Base-by-base conservation (phyloP, 1,140 invertebrate species). In the Cydia pomonella region DNA sequence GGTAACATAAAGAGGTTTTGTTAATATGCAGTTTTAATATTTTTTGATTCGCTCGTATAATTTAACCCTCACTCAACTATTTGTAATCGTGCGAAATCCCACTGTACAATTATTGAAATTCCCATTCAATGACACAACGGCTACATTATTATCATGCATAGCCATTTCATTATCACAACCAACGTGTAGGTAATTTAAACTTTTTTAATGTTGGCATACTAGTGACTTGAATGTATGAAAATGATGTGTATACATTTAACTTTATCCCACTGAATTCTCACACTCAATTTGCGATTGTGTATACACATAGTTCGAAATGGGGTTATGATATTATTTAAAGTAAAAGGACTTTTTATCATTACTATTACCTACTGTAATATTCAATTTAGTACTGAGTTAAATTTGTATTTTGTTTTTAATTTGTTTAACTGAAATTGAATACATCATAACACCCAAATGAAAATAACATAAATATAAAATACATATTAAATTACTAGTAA, bases 381-480 rank as follows among this genome's bases (percentile, higher is more conserved):
- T 92, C 90, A 93, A 93, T 91, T 92, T 91, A 91, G 92, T 92
- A 93, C 89, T 88, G 91, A 93, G 91, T 93, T 90, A 92, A 91
- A 92, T 91, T 91, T 92, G 90, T 93, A 92, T 90, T 38, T 93
- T 89, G 87, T 92, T 92, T 92, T 92, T 87, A 91, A 83, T 91
- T 91, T 91, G 88, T 91, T 92, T 92, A 92, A 92, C 86, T 89
- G 89, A 92, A 92, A 90, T 91, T 92, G 88, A 91, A 89, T 91
- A 89, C 89, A 90, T 92, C 86, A 84, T 93, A 92, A 93, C 91
- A 91, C 91, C 87, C 91, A 91, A 92, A 92, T 92, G 91, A 92
- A 92, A 91, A 92, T 92, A 92, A 92, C 91, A 91, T 92, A 92
- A 92, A 92, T 92, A 92, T 92, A 92, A 92, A 92, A 92, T 92